Evolutionary conservation across 2,113 vertebrate genomes (phyloP), one percentile per base, ranked within the genome.

Genomic region (Odocoileus virginianus): DNA sequence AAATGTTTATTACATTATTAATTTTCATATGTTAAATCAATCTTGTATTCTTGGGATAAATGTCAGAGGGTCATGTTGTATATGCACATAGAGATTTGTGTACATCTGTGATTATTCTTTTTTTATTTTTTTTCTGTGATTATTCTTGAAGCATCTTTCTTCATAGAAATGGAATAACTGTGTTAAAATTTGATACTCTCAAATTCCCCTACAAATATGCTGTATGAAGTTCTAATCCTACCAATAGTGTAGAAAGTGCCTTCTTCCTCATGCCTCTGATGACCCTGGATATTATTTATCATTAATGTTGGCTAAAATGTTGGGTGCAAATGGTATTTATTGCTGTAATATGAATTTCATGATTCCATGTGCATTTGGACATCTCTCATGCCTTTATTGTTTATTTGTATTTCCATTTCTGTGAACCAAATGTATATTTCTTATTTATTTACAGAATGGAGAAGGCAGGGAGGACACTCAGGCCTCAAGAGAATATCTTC

Each of bases 141-240:
- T 93, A 87, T 95, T 97, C 36, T 81, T 74, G 83, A 89, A 64
- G 36, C 6, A 61, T 79, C 52, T 94, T 97, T 88, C 36, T 82
- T 95, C 43, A 57, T 28, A 54, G 61, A 96, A 96, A 64, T 87
- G 76, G 40, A 96, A 79, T 95, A 89, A 43, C 21, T 95, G 23
- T 95, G 89, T 96, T 71, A 90, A 86, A 96, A 84, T 97, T 96
- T 74, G 55, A 84, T 87, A 95, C 57, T 79, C 28, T 93, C n/a
- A 91, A 95, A 94, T 90, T 91, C 21, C 52, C 33, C 57, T 96
- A 50, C 25, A 87, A 97, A 96, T 78, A 92, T 47, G 36, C 54
- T 89, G 7, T 90, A 45, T 10, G 54, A 96, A 93, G 6, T 91
- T 96, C 17, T 17, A 54, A 14, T 89, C 54, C 52, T 21, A 74